Base-by-base conservation (phyloP, 2,797 vertebrate species). In the Hipposideros larvatus region DNA sequence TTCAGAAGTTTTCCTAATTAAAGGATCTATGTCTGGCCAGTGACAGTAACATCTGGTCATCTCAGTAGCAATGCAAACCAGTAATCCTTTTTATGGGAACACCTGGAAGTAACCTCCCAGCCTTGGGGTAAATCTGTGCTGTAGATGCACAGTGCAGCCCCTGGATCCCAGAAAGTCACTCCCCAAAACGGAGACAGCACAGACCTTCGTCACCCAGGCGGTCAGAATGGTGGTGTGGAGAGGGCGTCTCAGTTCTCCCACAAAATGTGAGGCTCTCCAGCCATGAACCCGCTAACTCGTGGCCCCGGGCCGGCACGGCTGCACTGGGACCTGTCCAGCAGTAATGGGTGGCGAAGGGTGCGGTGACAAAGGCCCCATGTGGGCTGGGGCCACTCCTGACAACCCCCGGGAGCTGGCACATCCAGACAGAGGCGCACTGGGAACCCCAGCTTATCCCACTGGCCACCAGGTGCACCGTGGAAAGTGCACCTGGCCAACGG, bases 351-450 rank as follows among this genome's bases (percentile, higher is more conserved):
- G 43, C 6, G 5, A 22, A 18, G 41, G 6, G 31, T 11, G 86
- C 51, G 57, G 19, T 0, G 0, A 73, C 9, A 16, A 13, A 24
- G 53, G 28, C 41, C 59, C 22, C 43, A 2, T 22, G 0, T 3
- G 22, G 22, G 43, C 41, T 34, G 6, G 14, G 48, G 21, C 41
- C 46, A 22, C 55, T 24, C 53, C 0, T 0, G 70, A 61, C 11
- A 37, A 14, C 10, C 11, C 22, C 68, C 10, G 24, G 18, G n/a
- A 15, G 71, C 43, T 34, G 71, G 43, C n/a, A 19, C 1, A 1
- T 22, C 11, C 18, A 3, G 14, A 26, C 41, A 26, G 9, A 46
- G 68, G 11, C 48, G 43, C 26, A 31, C 26, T 19, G 2, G 11
- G 53, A 43, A 11, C 7, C 68, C 53, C 28, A 46, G 28, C 24